Evolutionary conservation across 2,113 vertebrate species (phyloP), one percentile per base, ranked within the genome.

Genomic region (Mungos mungo): DNA sequence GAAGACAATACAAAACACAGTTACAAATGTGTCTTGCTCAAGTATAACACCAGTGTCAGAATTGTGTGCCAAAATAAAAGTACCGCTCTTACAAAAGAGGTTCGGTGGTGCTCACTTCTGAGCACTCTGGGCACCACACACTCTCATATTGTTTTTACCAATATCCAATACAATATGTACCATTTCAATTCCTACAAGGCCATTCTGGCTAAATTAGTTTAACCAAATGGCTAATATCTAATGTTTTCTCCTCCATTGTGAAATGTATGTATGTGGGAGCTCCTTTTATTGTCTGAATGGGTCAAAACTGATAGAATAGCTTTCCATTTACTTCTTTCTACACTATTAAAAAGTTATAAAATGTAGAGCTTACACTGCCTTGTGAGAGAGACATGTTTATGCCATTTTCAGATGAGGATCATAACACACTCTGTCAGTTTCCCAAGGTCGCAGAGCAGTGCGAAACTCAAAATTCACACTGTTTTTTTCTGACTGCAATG

Each of bases 121-220:
- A 21, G 8, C 2, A 38, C 33, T 29, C 16, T 86, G 4, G 38
- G 12, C 31, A 72, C 65, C 41, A 16, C 4, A 45, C 15, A 60
- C 33, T 90, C 9, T 90, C 33, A 60, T 76, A 74, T n/a, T 82
- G 7, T 72, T 92, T 88, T 92, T 54, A 18, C 3, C 3, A 35
- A 27, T 68, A 82, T 68, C 35, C 80, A 85, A 72, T 88, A 7
- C 8, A 41, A 33, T 38, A 6, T 82, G n/a, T 65, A 5, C 11
- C 35, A 38, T 72, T 35, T 57, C 2, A 31, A 79, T 87, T 84
- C 33, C n/a, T 93, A 12, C 3, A 38, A 47, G 72, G 66, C 3
- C 4, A 27, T 97, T 93, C 68, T 93, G 6, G 23, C 88, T 85
- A 95, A 95, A 95, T 85, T 71, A 47, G 10, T 66, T 95, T 57